Conservation (phyloP, 2,113 vertebrate genomes). For the Acanthochromis polyacanthus region DNA sequence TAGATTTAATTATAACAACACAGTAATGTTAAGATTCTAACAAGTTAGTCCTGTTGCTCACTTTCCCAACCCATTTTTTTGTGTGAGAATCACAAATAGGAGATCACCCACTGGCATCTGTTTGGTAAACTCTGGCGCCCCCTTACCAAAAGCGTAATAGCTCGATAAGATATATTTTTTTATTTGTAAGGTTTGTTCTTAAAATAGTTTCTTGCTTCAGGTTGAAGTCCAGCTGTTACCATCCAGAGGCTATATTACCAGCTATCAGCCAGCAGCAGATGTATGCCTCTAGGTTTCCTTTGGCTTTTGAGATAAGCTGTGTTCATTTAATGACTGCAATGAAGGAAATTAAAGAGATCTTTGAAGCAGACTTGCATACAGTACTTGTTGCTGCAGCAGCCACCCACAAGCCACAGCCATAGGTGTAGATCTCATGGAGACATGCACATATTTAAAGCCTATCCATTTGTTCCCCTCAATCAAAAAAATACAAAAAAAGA, state of each 20-base stretch:
- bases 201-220: background rate
- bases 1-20: too few relatives aligned
- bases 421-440: too few relatives aligned
- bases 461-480: too few relatives aligned
- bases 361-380: background rate
- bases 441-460: background rate
- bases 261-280: background rate
- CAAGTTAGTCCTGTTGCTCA: too few relatives aligned
- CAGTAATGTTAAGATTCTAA: too few relatives aligned
- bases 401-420: background rate
- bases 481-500: too few relatives aligned
- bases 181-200: background rate
- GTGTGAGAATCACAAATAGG: too few relatives aligned
- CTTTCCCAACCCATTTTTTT: too few relatives aligned
- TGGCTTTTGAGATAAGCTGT: background rate
- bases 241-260: too few relatives aligned
- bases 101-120: too few relatives aligned
- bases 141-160: too few relatives aligned
- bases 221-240: background rate
- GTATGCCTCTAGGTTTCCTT: background rate
- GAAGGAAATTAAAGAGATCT: constrained; percentile 15
- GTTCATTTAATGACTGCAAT: constrained; percentile 4
- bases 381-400: constrained; percentile 2
- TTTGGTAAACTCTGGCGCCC: too few relatives aligned
- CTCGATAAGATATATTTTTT: background rate